These are phyloP conservation scores for Crotophaga sulcirostris DNA, from an alignment of 2,113 vertebrate species.

Conservation along the genomic window DNA sequence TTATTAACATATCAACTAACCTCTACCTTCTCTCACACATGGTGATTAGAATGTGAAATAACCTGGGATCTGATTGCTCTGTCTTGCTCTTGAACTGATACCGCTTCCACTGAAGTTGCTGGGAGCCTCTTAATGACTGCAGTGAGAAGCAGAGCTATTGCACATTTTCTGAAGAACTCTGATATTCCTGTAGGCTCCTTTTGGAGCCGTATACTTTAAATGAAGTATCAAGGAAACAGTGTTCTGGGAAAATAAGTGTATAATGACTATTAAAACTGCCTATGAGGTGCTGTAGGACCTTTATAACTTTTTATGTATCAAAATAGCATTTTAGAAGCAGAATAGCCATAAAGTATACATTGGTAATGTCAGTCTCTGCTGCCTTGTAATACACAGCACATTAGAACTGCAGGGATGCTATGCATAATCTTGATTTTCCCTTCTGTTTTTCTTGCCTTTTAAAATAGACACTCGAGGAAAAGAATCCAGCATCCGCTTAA, in stretches of 20 bases:
- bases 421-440: not conserved
- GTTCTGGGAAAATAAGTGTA: not conserved
- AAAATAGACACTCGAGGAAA: not conserved
- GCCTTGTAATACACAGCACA: not conserved
- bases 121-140: not conserved
- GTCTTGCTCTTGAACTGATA: not conserved
- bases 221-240: not conserved
- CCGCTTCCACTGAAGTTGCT: not conserved
- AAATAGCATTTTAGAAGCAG: not conserved
- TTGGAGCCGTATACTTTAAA: not conserved
- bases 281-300: constrained; percentile 2
- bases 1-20: not conserved
- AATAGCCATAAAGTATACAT: not conserved
- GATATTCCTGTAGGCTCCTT: not conserved
- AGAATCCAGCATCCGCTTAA: not conserved
- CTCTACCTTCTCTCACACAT: not conserved
- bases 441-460: not conserved
- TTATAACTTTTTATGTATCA: not conserved
- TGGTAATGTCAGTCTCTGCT: not conserved
- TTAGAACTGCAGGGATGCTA: not conserved
- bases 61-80: not conserved
- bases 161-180: not conserved
- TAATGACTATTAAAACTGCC: constrained; percentile 1
- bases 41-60: not conserved
- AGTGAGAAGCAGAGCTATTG: not conserved